These are phyloP conservation scores for Bunonema sp. DNA, from an alignment of 2,888 invertebrate genomes.

Conservation along the genomic window DNA sequence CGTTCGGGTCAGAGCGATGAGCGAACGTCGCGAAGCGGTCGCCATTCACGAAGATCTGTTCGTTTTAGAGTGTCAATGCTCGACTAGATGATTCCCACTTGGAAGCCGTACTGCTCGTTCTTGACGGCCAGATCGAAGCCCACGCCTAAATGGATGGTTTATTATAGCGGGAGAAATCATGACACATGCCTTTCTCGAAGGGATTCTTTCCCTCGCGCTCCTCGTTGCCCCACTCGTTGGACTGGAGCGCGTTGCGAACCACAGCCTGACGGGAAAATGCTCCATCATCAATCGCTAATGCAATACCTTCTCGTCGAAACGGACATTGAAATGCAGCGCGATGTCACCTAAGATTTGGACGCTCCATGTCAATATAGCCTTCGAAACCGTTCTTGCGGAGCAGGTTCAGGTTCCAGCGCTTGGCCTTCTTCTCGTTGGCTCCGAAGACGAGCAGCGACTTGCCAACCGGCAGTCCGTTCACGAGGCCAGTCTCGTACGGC, in stretches of 20 bases:
- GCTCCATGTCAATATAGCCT: too few relatives aligned
- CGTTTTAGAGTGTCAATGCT: background rate
- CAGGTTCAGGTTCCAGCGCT: conserved; percentile 28
- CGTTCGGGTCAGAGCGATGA: conserved; percentile 42
- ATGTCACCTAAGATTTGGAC: too few relatives aligned
- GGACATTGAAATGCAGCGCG: conserved; percentile 38
- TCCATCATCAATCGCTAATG: too few relatives aligned
- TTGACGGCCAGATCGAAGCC: conserved; percentile 40
- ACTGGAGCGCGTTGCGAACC: conserved; percentile 27
- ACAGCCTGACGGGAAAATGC: conserved; percentile 14
- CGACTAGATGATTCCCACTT: conserved; percentile 8
- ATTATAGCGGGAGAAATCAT: too few relatives aligned
- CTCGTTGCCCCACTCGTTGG: conserved; percentile 41
- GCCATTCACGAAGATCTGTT: conserved; percentile 43
- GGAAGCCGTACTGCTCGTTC: conserved; percentile 42
- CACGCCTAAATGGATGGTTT: too few relatives aligned
- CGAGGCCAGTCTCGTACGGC: conserved; percentile 38
- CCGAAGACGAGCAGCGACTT: conserved; percentile 41
- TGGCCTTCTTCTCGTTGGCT: conserved; percentile 42
- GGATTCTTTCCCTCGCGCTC: conserved; percentile 41
- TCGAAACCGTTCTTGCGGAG: conserved; percentile 41
- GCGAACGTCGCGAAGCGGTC: conserved; percentile 43
- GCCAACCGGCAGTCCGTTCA: conserved; percentile 33
- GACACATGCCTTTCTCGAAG: conserved; percentile 43
- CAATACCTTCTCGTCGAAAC: conserved; percentile 29